Base-by-base conservation (phyloP, 2,888 invertebrate species). In the Drosophila nr. fundita region DNA sequence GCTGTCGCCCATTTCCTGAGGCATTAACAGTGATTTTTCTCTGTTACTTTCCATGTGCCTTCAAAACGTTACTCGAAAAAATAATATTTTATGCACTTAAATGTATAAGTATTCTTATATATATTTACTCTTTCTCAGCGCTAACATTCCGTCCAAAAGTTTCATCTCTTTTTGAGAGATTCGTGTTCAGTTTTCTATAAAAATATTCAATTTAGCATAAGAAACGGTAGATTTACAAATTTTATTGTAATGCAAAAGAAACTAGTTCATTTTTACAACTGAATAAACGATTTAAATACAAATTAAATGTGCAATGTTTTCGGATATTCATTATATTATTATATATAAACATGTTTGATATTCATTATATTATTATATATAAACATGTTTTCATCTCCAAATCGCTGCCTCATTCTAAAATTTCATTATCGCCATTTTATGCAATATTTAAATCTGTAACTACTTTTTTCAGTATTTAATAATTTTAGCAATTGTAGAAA, bases 181-280 rank as follows among this genome's bases (percentile, higher is more conserved):
- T 74, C 68, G 50, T 78, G 70, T 58, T 59, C 67, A 58, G 40
- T 60, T 63, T 74, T 69, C 66, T 70, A 73, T 59, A 73, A 65
- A 58, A 61, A 27, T 29, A 42, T 65, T 74, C 74, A 62, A 30
- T 27, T 64, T 76, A 84, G 73, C 57, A 73, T 82, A 76, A 80
- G 85, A 15, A 15, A 48, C 15, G 40, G 49, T 70, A 67, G 49
- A 36, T 62, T 76, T 87, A 77, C 87, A 84, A 74, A 73, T 86
- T 87, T 73, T 75, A 71, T 80, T 87, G 82, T 80, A 87, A 74
- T 45, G 38, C 72, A 67, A 72, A 48, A 24, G 8, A 52, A 65
- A 55, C 52, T 71, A 78, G 64, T 60, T 59, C 66, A 76, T 74
- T 80, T 77, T 48, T 52, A 73, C 24, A 67, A 68, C 61, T 10